Evolutionary conservation across 2,888 invertebrate genomes (phyloP).

Genomic region (Perizoma affinitatum): DNA sequence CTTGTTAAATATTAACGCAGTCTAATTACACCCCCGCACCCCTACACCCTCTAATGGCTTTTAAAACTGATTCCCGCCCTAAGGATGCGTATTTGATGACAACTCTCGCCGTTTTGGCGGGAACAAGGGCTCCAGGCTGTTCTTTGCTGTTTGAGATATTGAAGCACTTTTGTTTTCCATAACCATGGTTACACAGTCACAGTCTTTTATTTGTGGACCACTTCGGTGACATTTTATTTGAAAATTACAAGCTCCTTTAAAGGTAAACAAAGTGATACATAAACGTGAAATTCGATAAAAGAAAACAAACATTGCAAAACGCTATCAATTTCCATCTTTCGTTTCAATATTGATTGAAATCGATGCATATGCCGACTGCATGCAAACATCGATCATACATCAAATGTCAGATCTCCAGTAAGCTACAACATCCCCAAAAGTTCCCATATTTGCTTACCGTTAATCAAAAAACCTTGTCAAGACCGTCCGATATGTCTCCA

Average conservation of each 20-base stretch:
- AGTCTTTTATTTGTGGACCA: too few relatives aligned
- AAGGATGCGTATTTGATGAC: constrained; percentile 84
- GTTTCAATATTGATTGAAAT: background rate
- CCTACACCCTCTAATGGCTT: constrained; percentile 76
- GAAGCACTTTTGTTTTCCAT: constrained; percentile 18
- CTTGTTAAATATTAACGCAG: constrained; percentile 84
- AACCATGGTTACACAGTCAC: background rate
- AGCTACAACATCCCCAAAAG: constrained; percentile 24
- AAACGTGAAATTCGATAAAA: constrained; percentile 16
- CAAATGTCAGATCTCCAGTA: constrained; percentile 23
- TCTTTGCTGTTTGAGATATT: constrained; percentile 27
- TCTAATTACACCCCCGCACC: constrained; percentile 76
- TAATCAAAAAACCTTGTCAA: constrained; percentile 75
- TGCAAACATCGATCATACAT: constrained; percentile 20
- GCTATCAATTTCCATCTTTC: constrained; percentile 15
- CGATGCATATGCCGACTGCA: background rate
- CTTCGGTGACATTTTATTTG: too few relatives aligned
- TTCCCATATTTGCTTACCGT: constrained; percentile 76
- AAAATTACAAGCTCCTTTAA: too few relatives aligned
- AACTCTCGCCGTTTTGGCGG: constrained; percentile 68
- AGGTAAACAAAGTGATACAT: too few relatives aligned
- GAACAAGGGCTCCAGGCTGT: constrained; percentile 52
- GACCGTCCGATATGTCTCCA: constrained; percentile 53
- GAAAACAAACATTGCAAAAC: constrained; percentile 16
- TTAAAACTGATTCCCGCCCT: constrained; percentile 83